Percentiles rank a stretch among this genome's conserved stretches.
Evolutionary conservation across 2,797 vertebrate genomes (phyloP).

Genomic region (Chiloscyllium punctatum): DNA sequence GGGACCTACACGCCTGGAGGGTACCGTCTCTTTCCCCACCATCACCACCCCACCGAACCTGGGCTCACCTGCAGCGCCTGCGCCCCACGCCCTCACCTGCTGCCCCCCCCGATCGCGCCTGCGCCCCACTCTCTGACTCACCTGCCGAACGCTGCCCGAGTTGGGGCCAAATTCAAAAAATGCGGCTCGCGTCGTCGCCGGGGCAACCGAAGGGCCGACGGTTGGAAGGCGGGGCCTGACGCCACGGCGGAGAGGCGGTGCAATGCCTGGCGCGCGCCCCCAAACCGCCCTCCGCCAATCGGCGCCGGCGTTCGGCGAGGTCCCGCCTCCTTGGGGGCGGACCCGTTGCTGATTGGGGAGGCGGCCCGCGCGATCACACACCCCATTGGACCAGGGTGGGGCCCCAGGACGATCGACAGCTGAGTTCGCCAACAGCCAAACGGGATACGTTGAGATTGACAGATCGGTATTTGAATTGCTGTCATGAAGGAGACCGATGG

Average conservation of each 20-base stretch:
- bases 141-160: neutral
- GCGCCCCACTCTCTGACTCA: neutral
- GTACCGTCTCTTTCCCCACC: too few relatives aligned
- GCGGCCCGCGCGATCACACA: too few relatives aligned
- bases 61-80: neutral
- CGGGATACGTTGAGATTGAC: neutral
- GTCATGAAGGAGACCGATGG: too few relatives aligned
- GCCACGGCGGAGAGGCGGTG: neutral
- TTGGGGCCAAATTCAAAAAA: neutral
- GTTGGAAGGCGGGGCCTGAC: neutral
- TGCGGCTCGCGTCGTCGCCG: neutral
- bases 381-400: too few relatives aligned
- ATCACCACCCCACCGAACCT: too few relatives aligned
- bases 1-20: neutral
- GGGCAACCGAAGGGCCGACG: neutral
- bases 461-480: neutral
- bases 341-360: too few relatives aligned
- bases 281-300: too few relatives aligned
- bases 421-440: accelerated
- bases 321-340: too few relatives aligned
- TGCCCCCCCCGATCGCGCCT: accelerated
- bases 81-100: neutral
- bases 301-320: too few relatives aligned
- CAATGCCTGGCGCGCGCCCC: too few relatives aligned
- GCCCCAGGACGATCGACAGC: neutral